Evolutionary conservation across 1,140 invertebrate species (phyloP).

Genomic region (Octopus sinensis): DNA sequence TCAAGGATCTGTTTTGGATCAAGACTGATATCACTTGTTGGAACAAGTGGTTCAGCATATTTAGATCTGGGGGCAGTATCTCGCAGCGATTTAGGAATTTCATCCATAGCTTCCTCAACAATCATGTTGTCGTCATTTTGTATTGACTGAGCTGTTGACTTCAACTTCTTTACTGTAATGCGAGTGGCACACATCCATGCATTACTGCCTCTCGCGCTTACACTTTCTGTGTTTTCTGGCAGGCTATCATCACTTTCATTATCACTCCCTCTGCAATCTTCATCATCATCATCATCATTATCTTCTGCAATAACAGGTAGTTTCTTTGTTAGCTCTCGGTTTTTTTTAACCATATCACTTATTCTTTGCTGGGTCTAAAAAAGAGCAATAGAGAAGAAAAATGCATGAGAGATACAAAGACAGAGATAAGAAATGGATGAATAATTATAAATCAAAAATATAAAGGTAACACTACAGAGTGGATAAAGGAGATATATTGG

Average conservation of each 20-base stretch:
- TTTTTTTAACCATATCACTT: not conserved
- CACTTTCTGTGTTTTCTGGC: too few species aligned
- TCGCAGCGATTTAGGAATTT: not conserved
- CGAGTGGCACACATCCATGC: not conserved
- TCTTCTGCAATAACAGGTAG: not conserved
- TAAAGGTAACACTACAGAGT: too few species aligned
- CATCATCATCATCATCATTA: not conserved
- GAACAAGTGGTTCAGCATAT: constrained; percentile 14
- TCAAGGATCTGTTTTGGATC: not conserved
- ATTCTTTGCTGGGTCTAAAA: constrained; percentile 5
- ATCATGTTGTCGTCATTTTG: too few species aligned
- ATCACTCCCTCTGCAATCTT: not conserved
- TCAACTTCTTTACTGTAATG: too few species aligned
- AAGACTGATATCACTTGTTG: not conserved
- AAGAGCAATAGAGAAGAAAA: not conserved
- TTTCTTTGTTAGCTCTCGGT: constrained; percentile 10
- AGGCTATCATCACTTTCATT: not conserved
- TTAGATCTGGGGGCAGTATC: not conserved
- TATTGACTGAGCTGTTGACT: too few species aligned
- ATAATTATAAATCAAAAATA: too few species aligned
- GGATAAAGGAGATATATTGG: too few species aligned
- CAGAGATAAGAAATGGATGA: too few species aligned
- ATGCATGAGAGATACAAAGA: not conserved
- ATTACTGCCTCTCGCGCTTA: not conserved
- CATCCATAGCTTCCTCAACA: not conserved